These are phyloP conservation scores for Myripristis murdjan DNA, from an alignment of 2,797 vertebrate genomes.

Conservation along the genomic window DNA sequence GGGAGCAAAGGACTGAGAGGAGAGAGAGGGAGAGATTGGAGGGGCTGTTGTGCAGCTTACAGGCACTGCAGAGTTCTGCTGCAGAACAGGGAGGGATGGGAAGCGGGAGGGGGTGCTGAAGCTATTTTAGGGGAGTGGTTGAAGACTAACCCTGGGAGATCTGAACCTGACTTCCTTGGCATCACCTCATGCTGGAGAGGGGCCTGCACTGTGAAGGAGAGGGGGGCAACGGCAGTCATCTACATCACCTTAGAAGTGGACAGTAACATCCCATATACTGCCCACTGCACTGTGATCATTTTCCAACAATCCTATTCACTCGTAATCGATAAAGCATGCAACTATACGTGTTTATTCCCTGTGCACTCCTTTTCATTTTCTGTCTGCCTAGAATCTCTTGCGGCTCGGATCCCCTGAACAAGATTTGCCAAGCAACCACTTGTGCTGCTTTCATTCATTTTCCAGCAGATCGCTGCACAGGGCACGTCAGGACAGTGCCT, in stretches of 20 bases:
- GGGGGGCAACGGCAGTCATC: conserved; percentile 20
- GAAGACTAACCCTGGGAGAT: conserved; percentile 58
- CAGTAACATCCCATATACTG: conserved; percentile 1
- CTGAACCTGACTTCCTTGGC: conserved; percentile 57
- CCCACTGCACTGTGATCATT: conserved; percentile 6
- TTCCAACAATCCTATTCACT: background rate
- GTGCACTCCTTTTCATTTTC: too few relatives aligned
- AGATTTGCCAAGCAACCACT: too few relatives aligned
- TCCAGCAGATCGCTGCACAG: background rate
- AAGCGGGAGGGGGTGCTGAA: conserved; percentile 35
- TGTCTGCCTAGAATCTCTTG: too few relatives aligned
- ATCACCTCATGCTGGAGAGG: conserved; percentile 50
- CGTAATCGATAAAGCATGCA: background rate
- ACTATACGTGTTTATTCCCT: background rate
- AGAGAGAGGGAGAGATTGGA: conserved; percentile 3
- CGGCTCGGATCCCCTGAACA: too few relatives aligned
- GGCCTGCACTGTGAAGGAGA: conserved; percentile 36
- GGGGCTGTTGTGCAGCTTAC: conserved; percentile 35
- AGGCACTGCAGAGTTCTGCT: conserved; percentile 63
- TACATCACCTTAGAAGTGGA: conserved; percentile 37
- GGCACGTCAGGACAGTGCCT: too few relatives aligned
- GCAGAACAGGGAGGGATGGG: conserved; percentile 44
- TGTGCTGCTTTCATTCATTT: too few relatives aligned
- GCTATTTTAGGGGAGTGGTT: conserved; percentile 57
- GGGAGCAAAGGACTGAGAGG: background rate